Evolutionary conservation across 2,113 vertebrate species (phyloP).

Genomic region (Pteruthius melanotis): DNA sequence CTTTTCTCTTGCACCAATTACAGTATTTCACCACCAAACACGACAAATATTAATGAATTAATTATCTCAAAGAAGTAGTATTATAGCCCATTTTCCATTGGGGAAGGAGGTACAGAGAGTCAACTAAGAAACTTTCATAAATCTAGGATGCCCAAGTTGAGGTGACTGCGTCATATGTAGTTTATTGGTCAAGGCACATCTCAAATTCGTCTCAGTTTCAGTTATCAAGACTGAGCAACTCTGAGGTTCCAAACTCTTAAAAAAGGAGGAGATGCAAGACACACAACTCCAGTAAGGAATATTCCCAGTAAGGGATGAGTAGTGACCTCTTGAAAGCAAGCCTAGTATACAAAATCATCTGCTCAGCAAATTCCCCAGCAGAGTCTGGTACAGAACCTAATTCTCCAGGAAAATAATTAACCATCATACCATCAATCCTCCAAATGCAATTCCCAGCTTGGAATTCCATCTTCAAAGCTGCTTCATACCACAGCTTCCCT

Average conservation of each 20-base stretch:
- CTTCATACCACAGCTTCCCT: not conserved
- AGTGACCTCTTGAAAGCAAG: not conserved
- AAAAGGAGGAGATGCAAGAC: not conserved
- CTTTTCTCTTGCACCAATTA: not conserved
- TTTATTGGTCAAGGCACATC: not conserved
- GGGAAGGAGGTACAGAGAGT: not conserved
- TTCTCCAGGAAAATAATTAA: not conserved
- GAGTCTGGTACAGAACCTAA: not conserved
- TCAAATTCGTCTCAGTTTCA: not conserved
- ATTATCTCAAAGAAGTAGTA: not conserved
- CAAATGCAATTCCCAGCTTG: not conserved
- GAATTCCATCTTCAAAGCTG: not conserved
- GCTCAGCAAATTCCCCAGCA: not conserved
- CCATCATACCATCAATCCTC: not conserved
- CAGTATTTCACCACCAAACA: not conserved
- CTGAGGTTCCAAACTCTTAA: not conserved
- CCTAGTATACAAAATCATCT: not conserved
- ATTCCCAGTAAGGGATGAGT: not conserved
- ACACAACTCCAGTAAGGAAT: not conserved
- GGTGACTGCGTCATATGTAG: not conserved
- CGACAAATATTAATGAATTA: not conserved
- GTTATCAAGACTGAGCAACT: not conserved
- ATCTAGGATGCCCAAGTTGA: not conserved
- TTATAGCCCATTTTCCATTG: not conserved
- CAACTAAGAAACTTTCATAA: not conserved